Conservation (phyloP, 2,113 vertebrate species). For the Promerops cafer region DNA sequence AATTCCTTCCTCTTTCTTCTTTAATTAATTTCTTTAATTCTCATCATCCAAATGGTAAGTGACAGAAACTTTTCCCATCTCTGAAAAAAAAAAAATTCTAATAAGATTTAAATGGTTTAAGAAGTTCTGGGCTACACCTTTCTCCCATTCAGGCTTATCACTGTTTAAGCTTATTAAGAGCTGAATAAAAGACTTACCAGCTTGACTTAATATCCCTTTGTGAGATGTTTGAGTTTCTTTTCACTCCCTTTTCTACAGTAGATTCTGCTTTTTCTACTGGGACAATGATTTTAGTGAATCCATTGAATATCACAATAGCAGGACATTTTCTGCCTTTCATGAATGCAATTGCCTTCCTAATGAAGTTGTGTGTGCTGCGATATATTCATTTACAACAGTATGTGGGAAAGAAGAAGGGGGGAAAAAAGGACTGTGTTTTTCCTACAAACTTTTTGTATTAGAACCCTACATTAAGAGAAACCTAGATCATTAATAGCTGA, state of each 20-base stretch:
- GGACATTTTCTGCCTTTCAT: not conserved
- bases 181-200: not conserved
- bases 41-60: not conserved
- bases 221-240: not conserved
- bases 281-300: not conserved
- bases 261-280: not conserved
- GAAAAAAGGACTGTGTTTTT: not conserved
- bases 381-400: not conserved
- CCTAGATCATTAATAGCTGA: not conserved
- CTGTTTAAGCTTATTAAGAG: not conserved
- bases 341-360: not conserved
- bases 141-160: not conserved
- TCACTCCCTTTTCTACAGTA: not conserved
- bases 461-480: not conserved
- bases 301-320: not conserved
- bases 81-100: not conserved
- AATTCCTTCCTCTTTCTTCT: not conserved
- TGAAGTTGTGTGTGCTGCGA: not conserved
- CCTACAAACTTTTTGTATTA: not conserved
- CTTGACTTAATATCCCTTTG: not conserved
- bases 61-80: not conserved
- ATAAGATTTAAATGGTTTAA: conserved; percentile 9
- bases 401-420: not conserved
- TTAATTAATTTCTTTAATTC: not conserved
- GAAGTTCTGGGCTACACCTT: not conserved